phyloP scores from a whole-genome alignment of 2,797 vertebrate genomes.

The Sebastes cheni region DNA sequence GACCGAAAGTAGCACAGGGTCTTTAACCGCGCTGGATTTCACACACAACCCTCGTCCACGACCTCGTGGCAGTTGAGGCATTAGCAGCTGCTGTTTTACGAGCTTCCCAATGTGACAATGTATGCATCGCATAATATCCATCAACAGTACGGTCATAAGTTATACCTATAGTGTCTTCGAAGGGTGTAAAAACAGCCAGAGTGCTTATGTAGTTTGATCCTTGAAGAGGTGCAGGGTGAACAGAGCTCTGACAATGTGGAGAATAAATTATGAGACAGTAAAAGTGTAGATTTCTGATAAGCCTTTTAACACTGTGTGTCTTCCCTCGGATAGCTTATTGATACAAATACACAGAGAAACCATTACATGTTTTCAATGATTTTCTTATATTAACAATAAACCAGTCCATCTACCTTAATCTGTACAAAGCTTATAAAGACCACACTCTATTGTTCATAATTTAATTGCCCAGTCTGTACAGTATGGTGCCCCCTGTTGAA shows the following conservation, averaged over 20 bases:
- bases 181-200: slow-evolving; percentile 27
- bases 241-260: background rate
- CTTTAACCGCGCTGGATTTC: slow-evolving; percentile 68
- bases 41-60: slow-evolving; percentile 46
- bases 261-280: background rate
- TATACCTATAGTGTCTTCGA: slow-evolving; percentile 12
- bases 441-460: background rate
- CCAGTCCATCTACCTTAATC: background rate
- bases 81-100: slow-evolving; percentile 77
- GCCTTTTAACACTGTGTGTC: background rate
- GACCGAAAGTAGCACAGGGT: slow-evolving; percentile 47
- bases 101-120: slow-evolving; percentile 65
- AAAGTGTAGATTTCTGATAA: background rate
- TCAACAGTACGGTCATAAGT: slow-evolving; percentile 31
- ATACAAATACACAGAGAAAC: background rate
- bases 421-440: background rate
- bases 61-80: slow-evolving; percentile 57
- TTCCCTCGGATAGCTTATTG: background rate
- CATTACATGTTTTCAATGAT: background rate
- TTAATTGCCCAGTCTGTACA: background rate
- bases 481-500: slow-evolving; percentile 13
- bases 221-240: background rate
- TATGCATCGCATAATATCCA: slow-evolving; percentile 30
- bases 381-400: background rate
- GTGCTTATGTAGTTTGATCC: slow-evolving; percentile 13